Evolutionary conservation across 2,113 vertebrate genomes (phyloP), one percentile per base, ranked within the genome.

Genomic region (Neolamprologus hecqui): DNA sequence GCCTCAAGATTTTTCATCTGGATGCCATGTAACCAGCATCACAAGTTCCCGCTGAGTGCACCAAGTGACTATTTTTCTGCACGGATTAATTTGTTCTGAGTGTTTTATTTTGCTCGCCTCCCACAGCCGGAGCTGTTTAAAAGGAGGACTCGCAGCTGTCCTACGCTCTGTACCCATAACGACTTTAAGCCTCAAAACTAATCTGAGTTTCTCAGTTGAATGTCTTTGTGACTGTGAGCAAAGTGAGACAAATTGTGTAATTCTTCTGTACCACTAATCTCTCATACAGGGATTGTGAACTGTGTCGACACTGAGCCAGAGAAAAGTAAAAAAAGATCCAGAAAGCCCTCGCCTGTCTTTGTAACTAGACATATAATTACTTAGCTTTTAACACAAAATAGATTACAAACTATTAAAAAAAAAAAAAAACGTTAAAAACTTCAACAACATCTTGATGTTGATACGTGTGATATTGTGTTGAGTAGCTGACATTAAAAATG

Each of bases 51-150:
- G n/a, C 51, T 58, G 45, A 79, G 45, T 58, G 77, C 26, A 19
- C 54, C 14, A 26, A 84, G 33, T 13, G 2, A 35, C 10, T 49
- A 4, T 58, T 47, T 60, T 60, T 90, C 58, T 81, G 68, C 77
- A 49, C n/a, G 42, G 40, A 58, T 84, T 80, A 4, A 82, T 84
- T 83, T 86, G 37, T 83, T 90, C 51, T 3, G 23, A 65, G 49
- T 26, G n/a, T 83, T 55, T 80, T 58, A 40, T 86, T 86, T 92
- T 10, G 58, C 63, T 54, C 33, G 31, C 13, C 45, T 83, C 23
- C 42, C 42, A 49, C 70, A 49, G 15, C 42, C 3, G 0, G 42
- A 77, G 70, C 42, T 49, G 42, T 47, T 77, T 77, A 77, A 77
- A 47, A 77, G 70, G 42, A 77, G 70, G 70, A 19, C 42, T 49